Conservation (phyloP, 2,888 invertebrate species). For the Epistrophe eligans region DNA sequence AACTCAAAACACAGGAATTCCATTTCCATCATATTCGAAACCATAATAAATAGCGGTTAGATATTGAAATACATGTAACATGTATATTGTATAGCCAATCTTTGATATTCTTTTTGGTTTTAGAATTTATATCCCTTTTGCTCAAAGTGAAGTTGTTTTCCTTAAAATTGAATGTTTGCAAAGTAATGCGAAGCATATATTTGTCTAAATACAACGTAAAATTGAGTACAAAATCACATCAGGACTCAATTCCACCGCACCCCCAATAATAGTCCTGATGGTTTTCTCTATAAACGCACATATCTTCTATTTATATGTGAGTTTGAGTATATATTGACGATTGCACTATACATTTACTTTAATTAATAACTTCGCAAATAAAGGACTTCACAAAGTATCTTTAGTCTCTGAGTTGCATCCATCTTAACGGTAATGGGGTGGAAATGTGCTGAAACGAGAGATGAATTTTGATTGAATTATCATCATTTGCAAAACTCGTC, state of each 20-base stretch:
- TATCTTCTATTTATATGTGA: neutral
- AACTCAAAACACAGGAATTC: constrained; percentile 49
- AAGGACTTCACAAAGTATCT: constrained; percentile 15
- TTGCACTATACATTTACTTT: constrained; percentile 64
- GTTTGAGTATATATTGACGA: constrained; percentile 25
- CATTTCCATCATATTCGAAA: constrained; percentile 37
- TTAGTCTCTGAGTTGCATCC: constrained; percentile 11
- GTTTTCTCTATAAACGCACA: constrained; percentile 9
- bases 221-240: constrained; percentile 9
- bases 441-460: constrained; percentile 52
- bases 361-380: constrained; percentile 63
- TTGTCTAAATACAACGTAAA: neutral
- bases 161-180: constrained; percentile 70
- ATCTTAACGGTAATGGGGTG: constrained; percentile 48
- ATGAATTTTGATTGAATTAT: constrained; percentile 71
- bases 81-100: neutral
- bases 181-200: constrained; percentile 58
- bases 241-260: neutral
- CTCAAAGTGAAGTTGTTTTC: constrained; percentile 56
- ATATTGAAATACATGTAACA: constrained; percentile 20
- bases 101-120: constrained; percentile 11
- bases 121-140: constrained; percentile 41
- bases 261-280: neutral
- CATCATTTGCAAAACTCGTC: constrained; percentile 57
- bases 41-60: constrained; percentile 64